Conservation (phyloP, 2,113 vertebrate genomes). For the Naja naja region DNA sequence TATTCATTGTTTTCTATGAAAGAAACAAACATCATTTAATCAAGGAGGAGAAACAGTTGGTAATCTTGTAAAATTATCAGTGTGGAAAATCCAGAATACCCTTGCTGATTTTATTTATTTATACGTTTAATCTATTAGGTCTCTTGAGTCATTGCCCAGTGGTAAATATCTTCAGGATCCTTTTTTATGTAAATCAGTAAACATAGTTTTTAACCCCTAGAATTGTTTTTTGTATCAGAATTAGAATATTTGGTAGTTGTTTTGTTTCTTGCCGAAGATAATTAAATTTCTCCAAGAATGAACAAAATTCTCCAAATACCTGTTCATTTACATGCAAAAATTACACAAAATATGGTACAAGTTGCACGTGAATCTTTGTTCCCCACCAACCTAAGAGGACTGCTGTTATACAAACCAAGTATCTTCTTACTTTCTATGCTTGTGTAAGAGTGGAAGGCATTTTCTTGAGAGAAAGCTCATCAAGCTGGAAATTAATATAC, state of each 20-base stretch:
- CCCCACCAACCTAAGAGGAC: slow-evolving; percentile 9
- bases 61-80: not conserved
- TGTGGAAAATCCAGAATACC: not conserved
- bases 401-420: slow-evolving; percentile 46
- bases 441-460: not conserved
- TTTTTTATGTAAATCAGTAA: slow-evolving; percentile 17
- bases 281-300: not conserved
- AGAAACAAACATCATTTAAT: not conserved
- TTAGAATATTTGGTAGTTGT: not conserved
- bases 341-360: not conserved
- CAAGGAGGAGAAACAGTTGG: not conserved
- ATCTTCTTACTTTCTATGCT: slow-evolving; percentile 19
- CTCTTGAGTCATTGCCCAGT: slow-evolving; percentile 8
- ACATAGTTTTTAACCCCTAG: rapidly evolving
- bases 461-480: slow-evolving; percentile 35
- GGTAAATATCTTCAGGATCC: not conserved
- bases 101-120: not conserved
- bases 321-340: not conserved
- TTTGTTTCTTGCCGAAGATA: not conserved
- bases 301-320: not conserved
- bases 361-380: not conserved
- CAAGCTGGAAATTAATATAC: not conserved
- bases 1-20: not conserved
- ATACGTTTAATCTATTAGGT: not conserved
- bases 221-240: not conserved